Evolutionary conservation across 2,888 invertebrate species (phyloP).

Genomic region (Dryomyza anilis): DNA sequence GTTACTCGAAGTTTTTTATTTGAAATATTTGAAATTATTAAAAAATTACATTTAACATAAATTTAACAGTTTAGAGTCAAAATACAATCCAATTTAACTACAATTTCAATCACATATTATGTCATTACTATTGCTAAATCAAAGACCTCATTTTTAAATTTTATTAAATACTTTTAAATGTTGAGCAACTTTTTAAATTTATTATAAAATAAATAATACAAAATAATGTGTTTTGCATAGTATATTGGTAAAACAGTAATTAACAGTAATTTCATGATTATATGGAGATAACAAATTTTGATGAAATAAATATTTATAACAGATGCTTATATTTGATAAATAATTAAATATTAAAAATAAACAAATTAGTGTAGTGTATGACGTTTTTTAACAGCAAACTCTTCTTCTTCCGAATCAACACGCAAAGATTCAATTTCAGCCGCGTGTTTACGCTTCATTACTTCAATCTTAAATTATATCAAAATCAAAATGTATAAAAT

Average conservation of each 20-base stretch:
- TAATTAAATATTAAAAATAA: too few relatives aligned
- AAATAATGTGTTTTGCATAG: too few relatives aligned
- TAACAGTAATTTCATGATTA: too few relatives aligned
- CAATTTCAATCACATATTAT: conserved; percentile 31
- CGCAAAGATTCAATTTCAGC: conserved; percentile 35
- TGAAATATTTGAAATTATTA: conserved; percentile 39
- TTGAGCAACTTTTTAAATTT: too few relatives aligned
- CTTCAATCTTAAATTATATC: conserved; percentile 36
- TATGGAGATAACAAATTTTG: too few relatives aligned
- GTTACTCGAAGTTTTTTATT: too few relatives aligned
- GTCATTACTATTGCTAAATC: conserved; percentile 30
- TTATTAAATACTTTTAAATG: too few relatives aligned
- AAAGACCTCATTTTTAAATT: too few relatives aligned
- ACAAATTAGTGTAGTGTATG: too few relatives aligned
- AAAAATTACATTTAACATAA: conserved; percentile 43
- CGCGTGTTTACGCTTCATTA: conserved; percentile 38
- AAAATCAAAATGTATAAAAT: neutral
- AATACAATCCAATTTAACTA: conserved; percentile 43
- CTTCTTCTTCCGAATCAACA: conserved; percentile 32
- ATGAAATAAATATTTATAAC: too few relatives aligned
- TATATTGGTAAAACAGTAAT: conserved; percentile 35
- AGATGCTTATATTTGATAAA: too few relatives aligned
- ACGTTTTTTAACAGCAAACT: too few relatives aligned
- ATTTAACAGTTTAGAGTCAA: conserved; percentile 41
- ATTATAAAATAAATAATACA: conserved; percentile 32